These are phyloP conservation scores for Dendrocincla tyrannina DNA, from an alignment of 2,797 vertebrate species.

Conservation along the genomic window DNA sequence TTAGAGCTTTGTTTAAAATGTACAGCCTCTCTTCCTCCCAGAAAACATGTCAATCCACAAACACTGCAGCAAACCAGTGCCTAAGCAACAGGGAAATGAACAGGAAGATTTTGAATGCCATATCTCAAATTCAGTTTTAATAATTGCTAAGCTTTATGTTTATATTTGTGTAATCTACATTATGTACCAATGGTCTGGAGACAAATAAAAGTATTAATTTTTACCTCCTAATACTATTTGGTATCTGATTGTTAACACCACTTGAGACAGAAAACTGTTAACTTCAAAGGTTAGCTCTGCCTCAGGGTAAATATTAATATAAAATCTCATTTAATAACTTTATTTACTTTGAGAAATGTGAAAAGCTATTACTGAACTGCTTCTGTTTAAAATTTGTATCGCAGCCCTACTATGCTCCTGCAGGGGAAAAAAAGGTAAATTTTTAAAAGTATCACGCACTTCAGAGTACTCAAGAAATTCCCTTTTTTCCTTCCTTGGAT, in stretches of 20 bases:
- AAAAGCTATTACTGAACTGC: not conserved
- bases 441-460: not conserved
- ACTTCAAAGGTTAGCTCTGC: not conserved
- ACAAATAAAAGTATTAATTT: not conserved
- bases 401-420: not conserved
- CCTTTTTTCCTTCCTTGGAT: not conserved
- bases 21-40: not conserved
- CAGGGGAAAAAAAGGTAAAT: not conserved
- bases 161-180: not conserved
- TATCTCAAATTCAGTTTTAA: not conserved
- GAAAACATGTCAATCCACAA: not conserved
- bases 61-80: not conserved
- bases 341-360: conserved; percentile 2
- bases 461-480: not conserved
- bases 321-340: conserved; percentile 7
- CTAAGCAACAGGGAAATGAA: not conserved
- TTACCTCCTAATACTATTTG: not conserved
- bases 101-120: not conserved
- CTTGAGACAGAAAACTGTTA: not conserved
- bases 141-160: not conserved
- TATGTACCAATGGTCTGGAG: not conserved
- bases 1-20: not conserved
- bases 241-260: not conserved
- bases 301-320: conserved; percentile 17
- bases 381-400: not conserved